phyloP scores from a whole-genome alignment of 2,797 vertebrate genomes.

The Babyrousa celebensis region DNA sequence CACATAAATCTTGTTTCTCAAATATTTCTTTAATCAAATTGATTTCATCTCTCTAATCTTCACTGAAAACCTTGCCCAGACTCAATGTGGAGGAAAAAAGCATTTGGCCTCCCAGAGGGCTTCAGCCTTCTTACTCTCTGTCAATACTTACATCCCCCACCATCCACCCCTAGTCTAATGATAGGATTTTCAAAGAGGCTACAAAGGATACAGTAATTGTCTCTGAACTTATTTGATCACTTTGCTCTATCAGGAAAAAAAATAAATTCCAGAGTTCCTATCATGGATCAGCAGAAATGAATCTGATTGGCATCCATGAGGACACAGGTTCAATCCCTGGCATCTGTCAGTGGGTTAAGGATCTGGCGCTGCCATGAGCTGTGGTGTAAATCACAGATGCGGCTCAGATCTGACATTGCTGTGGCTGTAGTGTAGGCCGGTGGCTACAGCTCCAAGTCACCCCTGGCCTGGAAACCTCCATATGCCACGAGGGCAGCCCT shows the following conservation, averaged over 20 bases:
- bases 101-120: background rate
- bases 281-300: no score
- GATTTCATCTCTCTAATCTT: background rate
- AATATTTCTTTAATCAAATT: conserved; percentile 43
- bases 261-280: no score
- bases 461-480: no score
- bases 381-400: no score
- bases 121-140: background rate
- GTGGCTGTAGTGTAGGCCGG: no score
- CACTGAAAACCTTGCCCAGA: background rate
- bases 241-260: background rate
- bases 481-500: no score
- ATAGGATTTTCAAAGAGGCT: background rate
- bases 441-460: no score
- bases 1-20: conserved; percentile 2
- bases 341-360: no score
- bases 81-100: background rate
- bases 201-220: background rate
- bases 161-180: background rate
- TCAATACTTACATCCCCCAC: background rate
- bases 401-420: no score
- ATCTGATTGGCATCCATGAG: no score
- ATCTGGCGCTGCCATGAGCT: no score
- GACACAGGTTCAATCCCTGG: no score
- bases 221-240: background rate